Percentiles rank a stretch among this genome's conserved stretches.
Conservation (phyloP, 2,113 vertebrate species). For the Sarotherodon lohbergeri region DNA sequence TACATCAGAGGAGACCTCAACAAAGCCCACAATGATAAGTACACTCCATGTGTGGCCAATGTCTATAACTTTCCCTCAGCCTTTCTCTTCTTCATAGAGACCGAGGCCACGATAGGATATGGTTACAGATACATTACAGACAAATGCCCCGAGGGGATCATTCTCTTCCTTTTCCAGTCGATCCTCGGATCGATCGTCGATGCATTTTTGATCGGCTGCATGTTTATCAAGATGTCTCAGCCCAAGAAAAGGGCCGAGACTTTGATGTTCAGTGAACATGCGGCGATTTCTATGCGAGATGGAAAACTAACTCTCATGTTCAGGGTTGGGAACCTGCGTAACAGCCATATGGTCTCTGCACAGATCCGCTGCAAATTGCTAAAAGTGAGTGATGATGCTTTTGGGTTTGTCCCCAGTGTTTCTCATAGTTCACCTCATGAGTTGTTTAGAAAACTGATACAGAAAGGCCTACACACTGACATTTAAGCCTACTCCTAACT, state of each 20-base stretch:
- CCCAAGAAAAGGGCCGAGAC: constrained; percentile 98
- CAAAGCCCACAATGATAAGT: constrained; percentile 87
- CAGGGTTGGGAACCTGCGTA: constrained; percentile 96
- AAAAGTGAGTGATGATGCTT: constrained; percentile 80
- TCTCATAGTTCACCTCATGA: neutral
- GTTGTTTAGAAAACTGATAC: neutral
- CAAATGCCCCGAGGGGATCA: constrained; percentile 97
- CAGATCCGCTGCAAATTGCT: constrained; percentile 99
- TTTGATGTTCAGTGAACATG: constrained; percentile 96
- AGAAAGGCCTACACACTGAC: constrained; percentile 9
- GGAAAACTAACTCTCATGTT: constrained; percentile 99
- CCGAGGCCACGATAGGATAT: constrained; percentile 96
- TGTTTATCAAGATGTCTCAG: constrained; percentile 99
- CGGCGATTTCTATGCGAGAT: constrained; percentile 95
- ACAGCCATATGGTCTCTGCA: constrained; percentile 99
- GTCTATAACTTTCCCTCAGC: constrained; percentile 98
- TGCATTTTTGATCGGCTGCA: constrained; percentile 96
- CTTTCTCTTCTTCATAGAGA: constrained; percentile 98
- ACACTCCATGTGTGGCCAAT: constrained; percentile 97
- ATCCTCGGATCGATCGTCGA: constrained; percentile 98
- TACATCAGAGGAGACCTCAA: constrained; percentile 94
- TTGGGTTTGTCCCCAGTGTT: neutral
- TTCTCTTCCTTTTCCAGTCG: constrained; percentile 97
- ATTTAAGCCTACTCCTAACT: constrained; percentile 3
- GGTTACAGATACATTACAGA: constrained; percentile 98